Evolutionary conservation across 2,113 vertebrate genomes (phyloP).

Genomic region (Lasiurus borealis): DNA sequence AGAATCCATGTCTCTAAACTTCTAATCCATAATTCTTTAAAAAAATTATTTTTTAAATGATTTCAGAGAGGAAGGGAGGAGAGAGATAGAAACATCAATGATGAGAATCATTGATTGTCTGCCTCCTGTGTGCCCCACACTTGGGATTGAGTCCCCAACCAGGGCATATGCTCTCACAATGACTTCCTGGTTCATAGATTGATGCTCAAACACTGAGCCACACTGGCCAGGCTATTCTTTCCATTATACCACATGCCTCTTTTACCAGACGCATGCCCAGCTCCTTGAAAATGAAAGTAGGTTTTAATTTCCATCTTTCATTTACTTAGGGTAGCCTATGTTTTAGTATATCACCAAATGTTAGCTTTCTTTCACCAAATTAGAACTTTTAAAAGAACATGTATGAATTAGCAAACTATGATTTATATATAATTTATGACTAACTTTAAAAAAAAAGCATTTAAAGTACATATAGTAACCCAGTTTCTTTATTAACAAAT

Average conservation of each 20-base stretch:
- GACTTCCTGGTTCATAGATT: too few species aligned
- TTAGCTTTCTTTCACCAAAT: not conserved
- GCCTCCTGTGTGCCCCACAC: too few species aligned
- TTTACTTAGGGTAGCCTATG: not conserved
- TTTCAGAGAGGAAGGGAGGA: too few species aligned
- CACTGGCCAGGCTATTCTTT: not conserved
- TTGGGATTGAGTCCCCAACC: too few species aligned
- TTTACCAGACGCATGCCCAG: not conserved
- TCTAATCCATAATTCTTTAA: not conserved
- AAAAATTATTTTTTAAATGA: too few species aligned
- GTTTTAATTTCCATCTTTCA: not conserved
- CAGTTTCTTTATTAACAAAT: slow-evolving; percentile 42
- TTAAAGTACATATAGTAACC: slow-evolving; percentile 18
- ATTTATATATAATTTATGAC: slow-evolving; percentile 58
- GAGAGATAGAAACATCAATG: too few species aligned
- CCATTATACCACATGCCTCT: not conserved
- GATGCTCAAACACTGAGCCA: too few species aligned
- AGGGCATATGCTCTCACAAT: too few species aligned
- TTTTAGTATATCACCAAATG: not conserved
- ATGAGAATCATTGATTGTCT: too few species aligned
- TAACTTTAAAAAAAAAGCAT: slow-evolving; percentile 29
- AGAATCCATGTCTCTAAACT: not conserved
- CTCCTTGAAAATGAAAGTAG: not conserved
- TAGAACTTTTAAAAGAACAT: slow-evolving; percentile 11
- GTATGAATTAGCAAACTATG: not conserved